These are phyloP conservation scores for Knipowitschia caucasica DNA, from an alignment of 2,797 vertebrate genomes.

Conservation along the genomic window DNA sequence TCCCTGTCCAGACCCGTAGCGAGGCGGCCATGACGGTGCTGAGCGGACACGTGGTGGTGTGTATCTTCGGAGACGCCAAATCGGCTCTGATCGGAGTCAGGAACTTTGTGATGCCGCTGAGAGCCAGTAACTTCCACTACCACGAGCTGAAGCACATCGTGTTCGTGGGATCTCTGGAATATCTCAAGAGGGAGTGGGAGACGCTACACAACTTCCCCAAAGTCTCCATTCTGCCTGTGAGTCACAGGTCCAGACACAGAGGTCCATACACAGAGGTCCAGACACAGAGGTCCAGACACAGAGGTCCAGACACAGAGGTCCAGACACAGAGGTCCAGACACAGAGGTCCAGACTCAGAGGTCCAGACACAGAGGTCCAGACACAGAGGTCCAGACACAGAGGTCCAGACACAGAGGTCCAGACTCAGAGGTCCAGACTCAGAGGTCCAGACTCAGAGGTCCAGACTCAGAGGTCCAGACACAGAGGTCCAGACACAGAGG, in stretches of 20 bases:
- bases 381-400: too few species aligned
- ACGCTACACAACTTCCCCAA: slow-evolving; percentile 99
- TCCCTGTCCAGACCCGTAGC: slow-evolving; percentile 86
- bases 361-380: too few species aligned
- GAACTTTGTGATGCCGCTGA: slow-evolving; percentile 99
- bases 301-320: too few species aligned
- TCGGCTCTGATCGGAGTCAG: slow-evolving; percentile 97
- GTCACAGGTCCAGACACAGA: slow-evolving; percentile 48
- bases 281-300: too few species aligned
- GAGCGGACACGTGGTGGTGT: slow-evolving; percentile 98
- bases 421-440: too few species aligned
- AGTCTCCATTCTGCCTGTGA: slow-evolving; percentile 98
- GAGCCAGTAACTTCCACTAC: slow-evolving; percentile 99
- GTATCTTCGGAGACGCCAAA: slow-evolving; percentile 97
- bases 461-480: too few species aligned
- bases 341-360: too few species aligned
- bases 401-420: too few species aligned
- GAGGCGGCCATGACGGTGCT: slow-evolving; percentile 99
- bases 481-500: too few species aligned
- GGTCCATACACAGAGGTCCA: too few species aligned
- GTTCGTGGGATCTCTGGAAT: slow-evolving; percentile 97
- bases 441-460: too few species aligned
- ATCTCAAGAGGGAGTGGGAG: slow-evolving; percentile 96
- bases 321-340: too few species aligned
- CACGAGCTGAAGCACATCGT: slow-evolving; percentile 98